phyloP scores from a whole-genome alignment of 2,113 vertebrate genomes.

The Epinephelus cyanopodus region DNA sequence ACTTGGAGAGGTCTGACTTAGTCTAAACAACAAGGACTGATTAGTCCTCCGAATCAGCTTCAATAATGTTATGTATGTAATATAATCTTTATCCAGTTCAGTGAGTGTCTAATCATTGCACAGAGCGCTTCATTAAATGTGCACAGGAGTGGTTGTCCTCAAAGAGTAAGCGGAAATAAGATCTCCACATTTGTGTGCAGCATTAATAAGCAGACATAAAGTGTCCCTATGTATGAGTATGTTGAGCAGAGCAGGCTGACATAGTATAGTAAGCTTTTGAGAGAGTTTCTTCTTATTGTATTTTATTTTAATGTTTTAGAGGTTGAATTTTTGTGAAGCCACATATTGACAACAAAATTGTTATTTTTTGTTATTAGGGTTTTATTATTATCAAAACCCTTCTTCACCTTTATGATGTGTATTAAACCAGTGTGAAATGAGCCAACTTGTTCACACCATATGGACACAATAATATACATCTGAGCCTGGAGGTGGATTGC shows the following conservation, averaged over 20 bases:
- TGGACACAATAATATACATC: background rate
- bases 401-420: background rate
- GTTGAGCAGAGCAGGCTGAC: background rate
- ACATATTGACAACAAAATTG: background rate
- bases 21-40: background rate
- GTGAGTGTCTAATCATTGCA: background rate
- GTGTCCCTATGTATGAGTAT: background rate
- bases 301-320: background rate
- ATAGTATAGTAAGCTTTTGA: background rate
- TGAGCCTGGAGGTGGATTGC: background rate
- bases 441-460: background rate
- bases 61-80: background rate
- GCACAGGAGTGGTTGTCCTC: background rate
- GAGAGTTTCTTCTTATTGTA: background rate
- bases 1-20: background rate
- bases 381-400: background rate
- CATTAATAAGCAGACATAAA: background rate
- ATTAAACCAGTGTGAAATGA: background rate
- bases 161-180: background rate
- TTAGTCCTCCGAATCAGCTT: background rate
- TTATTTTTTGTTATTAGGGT: too few species aligned
- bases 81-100: background rate
- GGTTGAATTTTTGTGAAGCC: background rate
- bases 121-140: background rate
- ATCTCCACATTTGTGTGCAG: background rate